Evolutionary conservation across 2,113 vertebrate genomes (phyloP).

Genomic region (Steatornis caripensis): DNA sequence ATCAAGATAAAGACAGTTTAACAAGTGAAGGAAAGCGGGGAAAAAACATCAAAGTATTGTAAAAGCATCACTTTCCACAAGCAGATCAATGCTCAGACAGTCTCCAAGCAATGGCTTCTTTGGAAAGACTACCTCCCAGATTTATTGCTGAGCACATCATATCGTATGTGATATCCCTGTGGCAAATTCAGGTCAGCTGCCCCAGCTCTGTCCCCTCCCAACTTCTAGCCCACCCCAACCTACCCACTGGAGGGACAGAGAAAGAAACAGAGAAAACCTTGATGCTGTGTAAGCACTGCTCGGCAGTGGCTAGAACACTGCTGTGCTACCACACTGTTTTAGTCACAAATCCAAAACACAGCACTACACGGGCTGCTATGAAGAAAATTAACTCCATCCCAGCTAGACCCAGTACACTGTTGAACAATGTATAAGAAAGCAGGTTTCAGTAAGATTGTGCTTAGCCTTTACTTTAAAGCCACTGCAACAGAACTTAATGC

Average conservation of each 20-base stretch:
- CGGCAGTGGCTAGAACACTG: not conserved
- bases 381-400: not conserved
- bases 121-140: not conserved
- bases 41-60: no score
- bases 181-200: not conserved
- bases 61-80: not conserved
- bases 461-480: not conserved
- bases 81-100: not conserved
- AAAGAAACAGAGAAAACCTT: not conserved
- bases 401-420: not conserved
- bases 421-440: not conserved
- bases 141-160: not conserved
- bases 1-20: not conserved
- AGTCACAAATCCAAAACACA: not conserved
- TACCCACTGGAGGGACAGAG: accelerated
- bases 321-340: not conserved
- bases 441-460: not conserved
- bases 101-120: not conserved
- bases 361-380: not conserved
- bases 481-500: not conserved
- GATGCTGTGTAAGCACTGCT: not conserved
- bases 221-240: not conserved
- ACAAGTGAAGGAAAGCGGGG: not conserved
- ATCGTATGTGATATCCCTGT: not conserved
- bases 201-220: not conserved